phyloP scores from a whole-genome alignment of 30 jellyfish, hydroid and myxozoan species.

The Clytia hemisphaerica region DNA sequence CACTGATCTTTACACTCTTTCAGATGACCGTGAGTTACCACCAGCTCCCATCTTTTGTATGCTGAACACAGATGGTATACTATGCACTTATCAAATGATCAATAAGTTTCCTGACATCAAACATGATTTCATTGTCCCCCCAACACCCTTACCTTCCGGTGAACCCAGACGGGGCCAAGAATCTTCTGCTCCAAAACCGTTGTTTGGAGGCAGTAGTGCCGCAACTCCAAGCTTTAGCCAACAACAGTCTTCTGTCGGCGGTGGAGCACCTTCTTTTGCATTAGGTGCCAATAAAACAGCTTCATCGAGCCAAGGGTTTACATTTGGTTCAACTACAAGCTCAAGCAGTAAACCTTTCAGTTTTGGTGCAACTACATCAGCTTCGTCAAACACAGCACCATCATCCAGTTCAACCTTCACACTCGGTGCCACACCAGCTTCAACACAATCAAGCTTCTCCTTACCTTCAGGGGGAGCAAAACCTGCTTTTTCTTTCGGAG shows the following conservation, averaged over 20 bases:
- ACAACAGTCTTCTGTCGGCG: neutral
- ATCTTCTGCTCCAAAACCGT: constrained; percentile 10
- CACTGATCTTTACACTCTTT: too few species aligned
- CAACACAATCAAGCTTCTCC: too few species aligned
- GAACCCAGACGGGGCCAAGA: constrained; percentile 9
- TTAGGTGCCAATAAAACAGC: neutral
- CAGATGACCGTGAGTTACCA: constrained; percentile 70
- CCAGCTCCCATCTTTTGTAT: constrained; percentile 74
- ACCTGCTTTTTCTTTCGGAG: too few species aligned
- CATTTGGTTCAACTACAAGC: neutral
- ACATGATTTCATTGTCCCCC: constrained; percentile 36
- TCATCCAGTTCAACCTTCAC: neutral
- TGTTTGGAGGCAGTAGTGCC: neutral
- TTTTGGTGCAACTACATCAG: neutral
- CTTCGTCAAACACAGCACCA: neutral
- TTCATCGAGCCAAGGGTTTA: neutral
- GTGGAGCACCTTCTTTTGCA: neutral
- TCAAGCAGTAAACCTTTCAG: too few species aligned
- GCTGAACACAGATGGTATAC: constrained; percentile 79
- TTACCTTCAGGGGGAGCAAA: too few species aligned
- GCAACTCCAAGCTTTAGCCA: neutral
- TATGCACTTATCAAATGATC: constrained; percentile 74
- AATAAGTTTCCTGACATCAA: constrained; percentile 55
- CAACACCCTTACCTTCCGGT: constrained; percentile 12
- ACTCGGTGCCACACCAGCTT: neutral